phyloP scores from a whole-genome alignment of 2,113 vertebrate genomes.

The Heterocephalus glaber region DNA sequence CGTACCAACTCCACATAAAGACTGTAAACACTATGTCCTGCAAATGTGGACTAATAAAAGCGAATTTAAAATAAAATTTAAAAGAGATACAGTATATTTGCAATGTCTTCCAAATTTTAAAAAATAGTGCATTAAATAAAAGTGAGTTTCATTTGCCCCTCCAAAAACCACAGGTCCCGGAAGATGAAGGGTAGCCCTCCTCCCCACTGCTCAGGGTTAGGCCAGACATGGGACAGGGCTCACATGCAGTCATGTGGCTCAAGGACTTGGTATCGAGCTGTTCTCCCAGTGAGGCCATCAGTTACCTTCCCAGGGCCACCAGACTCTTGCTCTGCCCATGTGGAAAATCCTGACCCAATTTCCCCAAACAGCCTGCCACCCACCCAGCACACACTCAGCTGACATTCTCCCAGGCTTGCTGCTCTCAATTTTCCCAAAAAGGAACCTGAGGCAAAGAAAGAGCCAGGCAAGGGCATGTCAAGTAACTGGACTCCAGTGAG shows the following conservation, averaged over 20 bases:
- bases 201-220: background rate
- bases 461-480: fast-evolving
- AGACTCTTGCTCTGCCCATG: background rate
- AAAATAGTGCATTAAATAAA: background rate
- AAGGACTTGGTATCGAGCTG: background rate
- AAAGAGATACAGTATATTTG: background rate
- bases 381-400: background rate
- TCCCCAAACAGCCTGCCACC: background rate
- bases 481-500: background rate
- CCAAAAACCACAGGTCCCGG: background rate
- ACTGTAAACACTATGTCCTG: background rate
- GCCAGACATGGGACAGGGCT: background rate
- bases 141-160: background rate
- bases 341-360: background rate
- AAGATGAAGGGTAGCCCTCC: too few relatives aligned
- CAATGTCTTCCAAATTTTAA: background rate
- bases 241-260: background rate
- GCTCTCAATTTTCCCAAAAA: background rate
- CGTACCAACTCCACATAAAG: background rate
- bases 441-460: too few relatives aligned
- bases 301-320: background rate
- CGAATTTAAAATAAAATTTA: background rate
- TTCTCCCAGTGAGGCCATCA: background rate
- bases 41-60: background rate
- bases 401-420: background rate